Evolutionary conservation across 1,140 invertebrate species (phyloP), one percentile per base, ranked within the genome.

Genomic region (Augochlora pura): DNA sequence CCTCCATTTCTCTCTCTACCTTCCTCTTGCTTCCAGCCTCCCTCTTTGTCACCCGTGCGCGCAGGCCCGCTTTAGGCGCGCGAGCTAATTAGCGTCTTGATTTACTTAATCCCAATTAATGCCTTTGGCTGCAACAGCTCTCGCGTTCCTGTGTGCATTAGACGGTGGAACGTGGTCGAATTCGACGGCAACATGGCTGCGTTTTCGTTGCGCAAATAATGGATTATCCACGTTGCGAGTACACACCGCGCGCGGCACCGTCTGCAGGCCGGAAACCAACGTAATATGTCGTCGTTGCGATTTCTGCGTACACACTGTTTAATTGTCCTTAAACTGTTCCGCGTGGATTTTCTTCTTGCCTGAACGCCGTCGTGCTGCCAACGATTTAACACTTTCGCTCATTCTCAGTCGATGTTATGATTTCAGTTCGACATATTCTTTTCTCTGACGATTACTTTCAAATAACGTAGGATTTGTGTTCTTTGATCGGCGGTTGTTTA

Each of bases 41-140:
- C 14, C 42, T 46, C 42, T 46, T 46, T 46, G 21, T 54, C 27
- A 27, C 42, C n/a, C 46, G 57, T 25, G 27, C 9, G 39, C 54
- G 79, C 64, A 21, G 21, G 54, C 7, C n/a, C 54, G 54, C 21
- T 57, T 6, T 57, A 21, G 73, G 68, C 74, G 68, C 74, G 82
- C 85, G 76, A 84, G 86, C 83, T 87, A 93, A 93, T 93, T 93
- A 93, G 91, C 91, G 91, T 93, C 92, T 93, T 93, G 92, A 93
- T 93, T 93, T 93, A 93, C 92, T 93, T 93, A 93, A 93, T 93
- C 91, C 92, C 92, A 93, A 93, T 93, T 93, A 93, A 93, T 92
- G 86, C 90, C 86, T 84, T 86, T 83, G 87, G 84, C 86, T 83
- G 86, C 80, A 87, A 85, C 80, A 74, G 71, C 68, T 71, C 82